Base-by-base conservation (phyloP, 2,113 vertebrate species). In the Ageneiosus marmoratus region DNA sequence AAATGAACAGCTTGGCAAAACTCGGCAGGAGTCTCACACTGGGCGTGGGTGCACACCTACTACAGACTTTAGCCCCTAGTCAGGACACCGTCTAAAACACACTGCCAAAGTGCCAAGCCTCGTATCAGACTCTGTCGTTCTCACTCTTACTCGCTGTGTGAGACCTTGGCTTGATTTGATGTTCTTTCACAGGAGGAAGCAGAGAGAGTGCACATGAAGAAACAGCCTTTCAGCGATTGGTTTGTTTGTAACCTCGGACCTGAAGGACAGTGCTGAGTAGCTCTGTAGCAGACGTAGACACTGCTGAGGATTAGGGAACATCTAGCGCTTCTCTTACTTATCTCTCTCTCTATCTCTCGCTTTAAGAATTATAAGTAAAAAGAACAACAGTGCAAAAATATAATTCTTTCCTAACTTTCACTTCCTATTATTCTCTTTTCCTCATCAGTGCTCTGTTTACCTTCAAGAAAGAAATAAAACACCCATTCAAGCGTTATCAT, bases 191-290 rank as follows among this genome's bases (percentile, higher is more conserved):
- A 83, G 48, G 58, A 76, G 51, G 41, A 81, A 69, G 32, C 37
- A 46, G 70, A 74, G 82, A 81, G 41, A 48, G 55, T 65, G 44
- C 76, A 79, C 72, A 74, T 22, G 62, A 53, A 74, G 77, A 79
- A 77, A 75, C 79, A 41, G 77, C 77, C 85, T 89, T 87, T 86
- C 84, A 87, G 83, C 81, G 58, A 84, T 77, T 79, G 75, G 83
- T 60, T 88, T 83, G 81, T 85, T 86, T 69, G 74, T 86, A 86
- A 87, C 90, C 85, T 87, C 80, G 27, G 78, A 75, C 76, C 81
- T 88, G 86, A 88, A 89, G 88, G 88, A 87, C 86, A 79, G 62
- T 51, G 50, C 84, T 84, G 84, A 88, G 84, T 69, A 82, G 83
- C 81, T 65, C 50, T 29, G 53, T 69, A 75, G 79, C 81, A 83